Conservation (phyloP, 2,797 vertebrate genomes). For the Schizopygopsis pylzovi region DNA sequence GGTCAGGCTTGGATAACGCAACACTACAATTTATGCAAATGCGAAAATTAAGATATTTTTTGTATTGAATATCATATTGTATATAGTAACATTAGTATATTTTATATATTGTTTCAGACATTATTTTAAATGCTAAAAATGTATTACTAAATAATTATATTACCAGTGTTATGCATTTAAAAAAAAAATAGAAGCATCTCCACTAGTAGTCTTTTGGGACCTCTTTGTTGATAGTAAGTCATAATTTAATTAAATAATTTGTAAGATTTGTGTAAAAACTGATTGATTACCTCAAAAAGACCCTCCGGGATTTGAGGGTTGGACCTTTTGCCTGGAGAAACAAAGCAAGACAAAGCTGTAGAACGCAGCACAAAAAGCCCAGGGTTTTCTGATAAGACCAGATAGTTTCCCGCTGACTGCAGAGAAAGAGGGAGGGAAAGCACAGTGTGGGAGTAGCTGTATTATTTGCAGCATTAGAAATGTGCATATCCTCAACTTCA, state of each 20-base stretch:
- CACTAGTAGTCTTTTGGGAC: neutral
- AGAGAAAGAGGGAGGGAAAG: slow-evolving; percentile 53
- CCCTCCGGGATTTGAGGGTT: neutral
- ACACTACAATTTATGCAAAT: no score
- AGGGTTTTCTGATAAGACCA: slow-evolving; percentile 43
- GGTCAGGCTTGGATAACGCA: no score
- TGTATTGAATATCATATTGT: neutral
- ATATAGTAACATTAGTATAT: neutral
- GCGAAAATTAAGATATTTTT: neutral
- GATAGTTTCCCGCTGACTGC: slow-evolving; percentile 9
- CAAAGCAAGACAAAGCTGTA: neutral
- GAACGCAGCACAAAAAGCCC: slow-evolving; percentile 45
- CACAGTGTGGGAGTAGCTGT: slow-evolving; percentile 27
- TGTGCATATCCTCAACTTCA: slow-evolving; percentile 53
- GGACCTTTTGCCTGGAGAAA: neutral
- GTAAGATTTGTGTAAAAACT: neutral
- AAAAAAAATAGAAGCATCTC: neutral
- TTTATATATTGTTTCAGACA: neutral
- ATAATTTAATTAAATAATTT: neutral
- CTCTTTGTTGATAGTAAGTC: neutral
- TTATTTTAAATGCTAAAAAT: no score
- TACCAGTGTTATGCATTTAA: no score
- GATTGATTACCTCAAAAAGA: neutral
- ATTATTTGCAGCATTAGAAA: slow-evolving; percentile 47
- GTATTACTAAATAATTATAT: no score